Base-by-base conservation (phyloP, 2,888 invertebrate genomes). In the Pammene aurita region DNA sequence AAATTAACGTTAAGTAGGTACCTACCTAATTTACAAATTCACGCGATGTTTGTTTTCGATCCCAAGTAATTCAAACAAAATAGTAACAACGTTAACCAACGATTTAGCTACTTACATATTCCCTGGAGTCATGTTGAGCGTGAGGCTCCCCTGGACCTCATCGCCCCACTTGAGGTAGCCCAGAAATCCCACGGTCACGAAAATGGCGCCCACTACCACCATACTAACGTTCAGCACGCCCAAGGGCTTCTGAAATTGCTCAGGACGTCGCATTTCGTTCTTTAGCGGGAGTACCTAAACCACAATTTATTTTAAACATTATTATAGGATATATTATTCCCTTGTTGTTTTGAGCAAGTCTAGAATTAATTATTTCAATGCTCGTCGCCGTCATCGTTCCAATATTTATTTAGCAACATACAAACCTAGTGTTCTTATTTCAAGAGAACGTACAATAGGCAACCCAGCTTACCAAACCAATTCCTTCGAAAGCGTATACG, bases 401-500 rank as follows among this genome's bases (percentile, higher is more conserved):
- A 26, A 26, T 26, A 26, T 26, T 26, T 26, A 26, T 26, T 26
- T 26, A 26, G 26, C 4, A 26, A 26, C 26, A 26, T 26, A 26
- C 26, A 4, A 26, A 26, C 26, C 26, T 26, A 26, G 26, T 26
- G 1, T 26, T 26, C 1, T 26, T 2, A 26, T 26, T 26, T 26
- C 26, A 26, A 26, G 26, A 26, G 4, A 26, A 26, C 2, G 4
- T 26, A 26, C 4, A 26, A 26, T 2, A 26, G 26, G 26, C 26
- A 26, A 26, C 26, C n/a, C 38, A 61, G 86, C 94, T 94, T 84
- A 96, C 97, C 93, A 97, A 87, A 65, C 97, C 97, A 74, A 99
- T 99, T 72, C 98, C 99, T 92, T 99, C 99, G 82, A 99, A 99
- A 5, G 99, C 97, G 86, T 97, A 99, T 67, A 99, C 95, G 34